Base-by-base conservation (phyloP, 2,113 vertebrate species). In the Phaethornis superciliosus region DNA sequence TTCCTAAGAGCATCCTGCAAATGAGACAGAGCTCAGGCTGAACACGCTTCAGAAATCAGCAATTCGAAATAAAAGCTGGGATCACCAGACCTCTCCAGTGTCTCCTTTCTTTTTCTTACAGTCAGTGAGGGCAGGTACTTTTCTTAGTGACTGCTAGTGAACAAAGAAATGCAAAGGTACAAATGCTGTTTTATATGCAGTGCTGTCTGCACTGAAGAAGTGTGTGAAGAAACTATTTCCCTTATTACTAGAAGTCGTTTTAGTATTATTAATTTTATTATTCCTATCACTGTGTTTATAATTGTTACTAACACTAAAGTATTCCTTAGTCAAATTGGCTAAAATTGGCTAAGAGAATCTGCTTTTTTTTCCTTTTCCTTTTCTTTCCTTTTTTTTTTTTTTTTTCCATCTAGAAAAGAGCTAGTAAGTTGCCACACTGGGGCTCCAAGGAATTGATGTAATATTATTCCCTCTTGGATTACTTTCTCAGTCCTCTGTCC, bases 381-480 rank as follows among this genome's bases (percentile, higher is more conserved):
- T 22, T 21, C 7, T 35, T 21, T n/a, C 7, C 5, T 7, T 22
- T 17, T 26, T 69, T 30, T 59, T 71, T 44, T 37, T 7, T 1
- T 26, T 26, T 1, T 8, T 5, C 8, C 4, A 8, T 26, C 49
- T 78, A 59, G 77, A 46, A 78, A 87, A 86, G 58, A 88, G 16
- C 84, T 92, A 94, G 59, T 93, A 95, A 93, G 37, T 69, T 88
- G 56, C 77, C 0, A 5, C 74, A 67, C 3, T 75, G 30, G 58
- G 68, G 30, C 42, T 78, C 59, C 30, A 76, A 89, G 87, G 83
- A 90, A 85, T 52, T 81, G 47, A 84, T 75, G 58, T 1, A 2
- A 85, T 68, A 81, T 94, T 91, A 85, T 80, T 95, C 93, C 77
- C 89, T 56, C 37, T 68, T 76, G 86, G 74, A 88, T 92, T 94